Evolutionary conservation across 2,113 vertebrate species (phyloP), one percentile per base, ranked within the genome.

Genomic region (Notarius lentiginosus): DNA sequence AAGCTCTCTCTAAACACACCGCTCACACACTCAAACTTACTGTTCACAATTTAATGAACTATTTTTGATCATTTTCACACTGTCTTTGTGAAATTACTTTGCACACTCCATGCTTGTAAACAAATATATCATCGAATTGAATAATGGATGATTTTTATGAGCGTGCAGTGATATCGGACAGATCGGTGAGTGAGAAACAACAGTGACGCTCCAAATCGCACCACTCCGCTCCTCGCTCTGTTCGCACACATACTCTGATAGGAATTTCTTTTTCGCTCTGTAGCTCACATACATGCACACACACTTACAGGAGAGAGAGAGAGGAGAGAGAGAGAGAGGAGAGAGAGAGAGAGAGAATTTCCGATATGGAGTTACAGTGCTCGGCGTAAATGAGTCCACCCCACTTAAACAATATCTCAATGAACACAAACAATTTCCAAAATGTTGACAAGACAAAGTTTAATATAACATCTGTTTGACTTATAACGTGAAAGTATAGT

Each of bases 21-120:
- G 30, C 56, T 61, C 56, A 22, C 79, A 14, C 47, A 41, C 58
- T 24, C 56, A 81, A 61, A 81, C 56, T 81, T 61, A 81, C 79
- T 61, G 56, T 47, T 47, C 24, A 20, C 41, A 41, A 11, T 61
- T 81, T 41, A 81, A 47, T 58, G 10, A 81, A 24, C 30, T 6
- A 56, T 81, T 58, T 79, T 24, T 22, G 34, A 41, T 47, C 30
- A 61, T 81, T 81, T 81, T 41, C 34, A 22, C 79, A 41, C 27
- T 20, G 55, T 34, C 79, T 22, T 24, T 60, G 24, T 17, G 22
- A 61, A 60, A 79, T 79, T 18, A 60, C 55, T 30, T 14, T 20
- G 77, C 77, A 79, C 58, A 22, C 15, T 8, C n/a, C 76, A 58
- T 58, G 76, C 53, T 30, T 60, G 79, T 61, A 24, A 81, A 47